These are phyloP conservation scores for Zele albiditarsus DNA, from an alignment of 2,888 invertebrate species.

Conservation along the genomic window DNA sequence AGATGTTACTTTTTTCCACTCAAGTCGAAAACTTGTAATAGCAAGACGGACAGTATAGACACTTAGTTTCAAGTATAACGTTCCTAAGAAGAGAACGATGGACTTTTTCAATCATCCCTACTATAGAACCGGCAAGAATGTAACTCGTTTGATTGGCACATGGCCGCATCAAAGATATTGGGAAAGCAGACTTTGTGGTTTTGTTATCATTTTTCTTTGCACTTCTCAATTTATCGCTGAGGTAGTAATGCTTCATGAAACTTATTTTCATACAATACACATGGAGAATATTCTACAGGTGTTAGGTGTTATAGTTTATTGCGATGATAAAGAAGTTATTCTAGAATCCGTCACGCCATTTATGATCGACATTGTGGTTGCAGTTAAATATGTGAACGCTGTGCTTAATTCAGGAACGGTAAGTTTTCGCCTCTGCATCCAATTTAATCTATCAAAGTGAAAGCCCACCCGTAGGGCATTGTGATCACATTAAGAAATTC, in stretches of 20 bases:
- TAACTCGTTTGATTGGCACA: conserved; percentile 34
- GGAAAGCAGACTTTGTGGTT: neutral
- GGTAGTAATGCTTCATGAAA: neutral
- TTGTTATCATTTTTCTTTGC: neutral
- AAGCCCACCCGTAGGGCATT: too few species aligned
- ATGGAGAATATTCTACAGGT: neutral
- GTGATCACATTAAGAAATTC: too few species aligned
- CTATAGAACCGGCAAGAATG: conserved; percentile 37
- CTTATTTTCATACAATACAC: too few species aligned
- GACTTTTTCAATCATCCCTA: conserved; percentile 42
- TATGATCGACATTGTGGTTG: conserved; percentile 12
- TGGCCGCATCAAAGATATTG: conserved; percentile 44
- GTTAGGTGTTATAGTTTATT: conserved; percentile 2
- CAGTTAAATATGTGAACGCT: conserved; percentile 10
- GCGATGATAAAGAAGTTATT: neutral
- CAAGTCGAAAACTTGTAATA: too few species aligned
- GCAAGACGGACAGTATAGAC: too few species aligned
- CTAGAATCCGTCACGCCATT: conserved; percentile 15
- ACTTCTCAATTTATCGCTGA: neutral
- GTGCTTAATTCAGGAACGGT: neutral
- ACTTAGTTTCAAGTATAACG: neutral
- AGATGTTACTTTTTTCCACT: neutral
- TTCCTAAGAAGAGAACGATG: conserved; percentile 26
- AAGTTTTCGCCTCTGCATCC: neutral
- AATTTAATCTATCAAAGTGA: too few species aligned